phyloP scores from a whole-genome alignment of 1,140 invertebrate genomes.

The Grapholita molesta region DNA sequence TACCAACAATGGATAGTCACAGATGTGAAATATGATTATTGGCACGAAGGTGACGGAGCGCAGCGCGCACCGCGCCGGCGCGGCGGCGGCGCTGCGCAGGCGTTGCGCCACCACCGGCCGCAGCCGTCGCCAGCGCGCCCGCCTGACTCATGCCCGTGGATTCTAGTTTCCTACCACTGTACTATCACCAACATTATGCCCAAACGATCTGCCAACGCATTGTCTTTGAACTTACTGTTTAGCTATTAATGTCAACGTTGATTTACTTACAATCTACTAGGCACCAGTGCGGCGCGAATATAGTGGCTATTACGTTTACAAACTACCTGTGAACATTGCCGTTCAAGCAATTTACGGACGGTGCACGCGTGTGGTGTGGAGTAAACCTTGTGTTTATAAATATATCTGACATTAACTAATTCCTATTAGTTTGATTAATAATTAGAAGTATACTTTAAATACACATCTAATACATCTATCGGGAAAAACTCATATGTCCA shows the following conservation, averaged over 20 bases:
- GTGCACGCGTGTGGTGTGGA: background rate
- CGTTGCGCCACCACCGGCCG: constrained; percentile 36
- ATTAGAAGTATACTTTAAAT: no score
- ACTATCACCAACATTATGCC: constrained; percentile 64
- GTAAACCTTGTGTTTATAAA: background rate
- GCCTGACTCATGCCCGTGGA: constrained; percentile 63
- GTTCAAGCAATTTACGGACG: background rate
- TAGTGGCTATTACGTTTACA: constrained; percentile 3
- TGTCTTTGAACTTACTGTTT: constrained; percentile 72
- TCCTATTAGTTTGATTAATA: no score
- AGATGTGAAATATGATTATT: constrained; percentile 17
- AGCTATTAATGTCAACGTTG: constrained; percentile 60
- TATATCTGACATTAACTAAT: background rate
- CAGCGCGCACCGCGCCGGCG: constrained; percentile 33
- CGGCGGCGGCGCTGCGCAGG: constrained; percentile 43
- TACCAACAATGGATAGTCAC: constrained; percentile 19
- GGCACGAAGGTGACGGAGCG: constrained; percentile 32
- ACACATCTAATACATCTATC: no score
- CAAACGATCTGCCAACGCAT: constrained; percentile 73
- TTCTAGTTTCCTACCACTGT: constrained; percentile 56
- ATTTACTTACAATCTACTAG: constrained; percentile 41
- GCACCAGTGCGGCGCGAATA: constrained; percentile 23
- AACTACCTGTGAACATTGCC: constrained; percentile 10
- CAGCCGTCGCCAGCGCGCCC: constrained; percentile 17
- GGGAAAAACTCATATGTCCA: no score